A percentile compares a stretch with the other conserved stretches of the same genome.
These are phyloP conservation scores for Colaptes auratus DNA, from an alignment of 2,113 vertebrate genomes.

Conservation along the genomic window DNA sequence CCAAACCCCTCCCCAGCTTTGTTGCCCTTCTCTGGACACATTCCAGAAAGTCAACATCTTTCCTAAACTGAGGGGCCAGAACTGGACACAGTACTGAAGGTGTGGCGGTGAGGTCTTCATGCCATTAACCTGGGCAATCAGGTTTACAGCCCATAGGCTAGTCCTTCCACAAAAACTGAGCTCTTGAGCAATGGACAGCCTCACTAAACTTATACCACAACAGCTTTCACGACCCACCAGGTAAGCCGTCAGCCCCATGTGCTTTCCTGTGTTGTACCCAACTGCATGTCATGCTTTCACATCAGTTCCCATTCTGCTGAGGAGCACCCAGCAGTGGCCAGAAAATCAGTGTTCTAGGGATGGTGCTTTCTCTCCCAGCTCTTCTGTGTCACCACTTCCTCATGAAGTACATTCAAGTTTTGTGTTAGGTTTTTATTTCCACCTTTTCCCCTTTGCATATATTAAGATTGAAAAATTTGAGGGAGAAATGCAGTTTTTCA, in stretches of 20 bases:
- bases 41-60: no score
- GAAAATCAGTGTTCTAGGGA: neutral
- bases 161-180: neutral
- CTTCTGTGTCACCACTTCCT: neutral
- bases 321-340: neutral
- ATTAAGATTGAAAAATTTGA: neutral
- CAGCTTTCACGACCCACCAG: neutral
- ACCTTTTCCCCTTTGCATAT: neutral
- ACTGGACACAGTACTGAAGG: no score
- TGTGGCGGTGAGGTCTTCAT: neutral
- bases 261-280: neutral
- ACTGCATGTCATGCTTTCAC: accelerated
- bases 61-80: no score
- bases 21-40: no score
- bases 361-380: neutral
- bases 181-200: neutral
- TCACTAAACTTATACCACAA: neutral
- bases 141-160: neutral
- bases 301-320: neutral
- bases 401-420: no score
- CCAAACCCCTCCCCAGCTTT: no score
- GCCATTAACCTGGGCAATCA: neutral
- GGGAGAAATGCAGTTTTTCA: neutral
- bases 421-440: neutral
- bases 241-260: neutral